These are phyloP conservation scores for Psylliodes chrysocephalus DNA, from an alignment of 2,888 invertebrate genomes.

Conservation along the genomic window DNA sequence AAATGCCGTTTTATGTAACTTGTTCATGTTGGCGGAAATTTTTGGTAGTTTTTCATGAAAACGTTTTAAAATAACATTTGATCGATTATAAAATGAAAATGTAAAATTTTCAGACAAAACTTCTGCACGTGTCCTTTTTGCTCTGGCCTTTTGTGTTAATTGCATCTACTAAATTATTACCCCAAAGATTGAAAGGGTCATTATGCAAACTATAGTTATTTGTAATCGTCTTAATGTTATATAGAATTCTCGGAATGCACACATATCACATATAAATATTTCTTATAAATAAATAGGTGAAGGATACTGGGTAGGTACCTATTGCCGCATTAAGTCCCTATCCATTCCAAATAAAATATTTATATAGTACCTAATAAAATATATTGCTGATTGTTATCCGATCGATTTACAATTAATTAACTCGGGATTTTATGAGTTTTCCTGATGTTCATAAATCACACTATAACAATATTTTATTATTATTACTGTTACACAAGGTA, in stretches of 20 bases:
- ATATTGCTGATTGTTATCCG: constrained; percentile 20
- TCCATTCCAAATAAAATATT: not conserved
- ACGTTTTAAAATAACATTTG: no score
- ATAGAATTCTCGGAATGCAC: not conserved
- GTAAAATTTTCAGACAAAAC: no score
- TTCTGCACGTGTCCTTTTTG: no score
- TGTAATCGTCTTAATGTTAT: no score
- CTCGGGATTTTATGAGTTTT: constrained; percentile 19
- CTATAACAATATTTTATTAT: constrained; percentile 23
- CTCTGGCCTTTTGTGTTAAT: no score
- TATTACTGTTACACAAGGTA: constrained; percentile 14
- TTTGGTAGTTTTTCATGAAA: no score
- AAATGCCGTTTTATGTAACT: no score
- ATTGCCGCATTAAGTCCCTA: not conserved
- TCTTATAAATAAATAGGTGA: not conserved
- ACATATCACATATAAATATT: not conserved
- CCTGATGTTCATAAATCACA: constrained; percentile 21
- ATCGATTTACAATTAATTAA: constrained; percentile 24
- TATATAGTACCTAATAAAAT: constrained; percentile 2
- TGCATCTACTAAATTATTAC: no score
- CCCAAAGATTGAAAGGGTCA: no score
- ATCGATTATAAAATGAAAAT: no score
- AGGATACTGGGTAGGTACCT: not conserved
- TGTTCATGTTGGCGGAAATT: no score
- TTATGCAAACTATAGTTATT: no score